A percentile compares a stretch with the other conserved stretches of the same genome.
Evolutionary conservation across 2,888 invertebrate species (phyloP).

Genomic region (Linnaemya tessellans): DNA sequence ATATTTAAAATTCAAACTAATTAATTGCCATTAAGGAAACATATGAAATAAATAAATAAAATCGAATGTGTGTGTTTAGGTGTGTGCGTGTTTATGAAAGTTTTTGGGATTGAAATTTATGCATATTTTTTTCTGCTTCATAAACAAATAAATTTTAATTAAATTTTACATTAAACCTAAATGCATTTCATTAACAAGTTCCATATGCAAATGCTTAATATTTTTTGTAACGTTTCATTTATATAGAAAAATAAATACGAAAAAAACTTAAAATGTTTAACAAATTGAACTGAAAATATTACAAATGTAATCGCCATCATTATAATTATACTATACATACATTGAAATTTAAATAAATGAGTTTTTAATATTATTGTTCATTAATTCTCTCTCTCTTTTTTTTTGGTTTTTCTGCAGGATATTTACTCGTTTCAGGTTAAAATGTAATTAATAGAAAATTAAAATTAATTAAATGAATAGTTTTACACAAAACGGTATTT

Average conservation of each 20-base stretch:
- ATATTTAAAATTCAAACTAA: slow-evolving; percentile 1
- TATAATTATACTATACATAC: slow-evolving; percentile 42
- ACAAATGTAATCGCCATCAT: slow-evolving; percentile 40
- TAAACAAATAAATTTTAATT: slow-evolving; percentile 68
- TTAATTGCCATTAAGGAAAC: slow-evolving; percentile 26
- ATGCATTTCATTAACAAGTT: slow-evolving; percentile 71
- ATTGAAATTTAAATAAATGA: slow-evolving; percentile 49
- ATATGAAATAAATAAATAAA: slow-evolving; percentile 12
- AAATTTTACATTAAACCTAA: slow-evolving; percentile 70
- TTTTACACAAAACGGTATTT: slow-evolving; percentile 52
- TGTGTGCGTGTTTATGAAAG: slow-evolving; percentile 17
- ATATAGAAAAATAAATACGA: slow-evolving; percentile 18
- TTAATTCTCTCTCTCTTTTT: slow-evolving; percentile 16
- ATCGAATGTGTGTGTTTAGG: background rate
- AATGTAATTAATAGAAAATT: slow-evolving; percentile 62
- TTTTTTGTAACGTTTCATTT: slow-evolving; percentile 25
- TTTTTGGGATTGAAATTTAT: slow-evolving; percentile 39
- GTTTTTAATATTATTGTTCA: slow-evolving; percentile 43
- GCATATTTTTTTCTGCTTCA: slow-evolving; percentile 40
- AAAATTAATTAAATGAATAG: slow-evolving; percentile 63
- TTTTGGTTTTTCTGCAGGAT: slow-evolving; percentile 20
- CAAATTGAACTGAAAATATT: slow-evolving; percentile 43
- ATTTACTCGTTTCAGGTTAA: slow-evolving; percentile 32
- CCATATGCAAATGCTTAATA: slow-evolving; percentile 62
- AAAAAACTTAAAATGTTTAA: slow-evolving; percentile 43